phyloP scores from a whole-genome alignment of 2,888 invertebrate genomes.

The Colostygia pectinataria region DNA sequence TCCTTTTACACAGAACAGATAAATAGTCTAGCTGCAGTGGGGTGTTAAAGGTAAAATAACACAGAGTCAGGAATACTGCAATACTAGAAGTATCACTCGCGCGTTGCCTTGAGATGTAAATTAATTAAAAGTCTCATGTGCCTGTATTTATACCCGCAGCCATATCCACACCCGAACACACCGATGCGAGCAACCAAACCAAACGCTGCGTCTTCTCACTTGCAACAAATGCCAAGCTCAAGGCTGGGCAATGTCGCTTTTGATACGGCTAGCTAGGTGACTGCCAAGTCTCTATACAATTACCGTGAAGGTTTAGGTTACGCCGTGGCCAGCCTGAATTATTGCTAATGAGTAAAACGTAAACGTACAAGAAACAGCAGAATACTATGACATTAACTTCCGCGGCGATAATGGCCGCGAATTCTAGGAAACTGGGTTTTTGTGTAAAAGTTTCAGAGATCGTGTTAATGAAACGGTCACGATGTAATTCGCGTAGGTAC shows the following conservation, averaged over 20 bases:
- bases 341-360: slow-evolving; percentile 24
- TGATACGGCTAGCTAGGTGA: slow-evolving; percentile 48
- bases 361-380: slow-evolving; percentile 16
- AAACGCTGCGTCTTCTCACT: slow-evolving; percentile 26
- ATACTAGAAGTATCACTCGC: no score
- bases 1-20: no score
- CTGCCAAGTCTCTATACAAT: slow-evolving; percentile 44
- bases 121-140: no score
- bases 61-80: no score
- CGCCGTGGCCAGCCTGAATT: slow-evolving; percentile 23
- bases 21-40: no score
- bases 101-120: no score
- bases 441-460: slow-evolving; percentile 2
- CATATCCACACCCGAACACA: no score
- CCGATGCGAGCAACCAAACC: no score
- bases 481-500: no score
- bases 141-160: no score
- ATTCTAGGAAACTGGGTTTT: slow-evolving; percentile 4
- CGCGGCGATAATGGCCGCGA: background rate
- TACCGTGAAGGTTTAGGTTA: slow-evolving; percentile 70
- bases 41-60: no score
- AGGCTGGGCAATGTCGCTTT: slow-evolving; percentile 58
- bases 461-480: no score
- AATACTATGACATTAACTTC: slow-evolving; percentile 19
- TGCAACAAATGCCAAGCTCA: slow-evolving; percentile 43